phyloP scores from a whole-genome alignment of 1,140 invertebrate genomes.

The Calephelis nemesis region DNA sequence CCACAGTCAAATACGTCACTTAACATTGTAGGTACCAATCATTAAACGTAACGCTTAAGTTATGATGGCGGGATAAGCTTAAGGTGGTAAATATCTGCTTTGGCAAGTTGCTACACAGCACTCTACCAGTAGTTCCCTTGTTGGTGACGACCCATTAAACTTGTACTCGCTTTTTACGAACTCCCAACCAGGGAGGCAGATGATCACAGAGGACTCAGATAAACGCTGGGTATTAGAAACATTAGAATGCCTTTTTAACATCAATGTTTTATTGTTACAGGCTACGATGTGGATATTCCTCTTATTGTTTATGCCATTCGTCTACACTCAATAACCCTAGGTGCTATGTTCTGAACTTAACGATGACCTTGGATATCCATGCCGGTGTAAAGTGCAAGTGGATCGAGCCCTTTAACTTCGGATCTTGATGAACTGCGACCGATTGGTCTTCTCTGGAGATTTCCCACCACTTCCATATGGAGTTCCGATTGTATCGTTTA shows the following conservation, averaged over 20 bases:
- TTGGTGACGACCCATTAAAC: too few relatives aligned
- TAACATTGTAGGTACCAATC: too few relatives aligned
- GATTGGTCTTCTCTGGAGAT: conserved; percentile 88
- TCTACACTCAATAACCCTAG: conserved; percentile 66
- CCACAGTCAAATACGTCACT: too few relatives aligned
- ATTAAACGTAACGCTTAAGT: too few relatives aligned
- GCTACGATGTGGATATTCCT: conserved; percentile 55
- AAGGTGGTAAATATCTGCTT: too few relatives aligned
- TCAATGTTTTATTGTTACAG: conserved; percentile 40
- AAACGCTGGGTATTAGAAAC: background rate
- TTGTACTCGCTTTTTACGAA: too few relatives aligned
- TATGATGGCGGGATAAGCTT: too few relatives aligned
- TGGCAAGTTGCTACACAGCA: too few relatives aligned
- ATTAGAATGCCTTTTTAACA: background rate
- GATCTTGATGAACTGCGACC: conserved; percentile 88
- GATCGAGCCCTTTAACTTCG: conserved; percentile 72
- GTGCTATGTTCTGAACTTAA: conserved; percentile 83
- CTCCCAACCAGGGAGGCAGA: too few relatives aligned
- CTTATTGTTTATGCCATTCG: conserved; percentile 44
- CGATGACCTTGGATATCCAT: conserved; percentile 82
- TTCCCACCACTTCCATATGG: conserved; percentile 86
- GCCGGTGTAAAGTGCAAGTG: conserved; percentile 78
- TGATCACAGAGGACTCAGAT: too few relatives aligned
- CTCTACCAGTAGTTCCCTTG: too few relatives aligned
- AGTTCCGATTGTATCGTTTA: conserved; percentile 87